phyloP scores from a whole-genome alignment of 2,888 invertebrate species.

The Leucozona laternaria region DNA sequence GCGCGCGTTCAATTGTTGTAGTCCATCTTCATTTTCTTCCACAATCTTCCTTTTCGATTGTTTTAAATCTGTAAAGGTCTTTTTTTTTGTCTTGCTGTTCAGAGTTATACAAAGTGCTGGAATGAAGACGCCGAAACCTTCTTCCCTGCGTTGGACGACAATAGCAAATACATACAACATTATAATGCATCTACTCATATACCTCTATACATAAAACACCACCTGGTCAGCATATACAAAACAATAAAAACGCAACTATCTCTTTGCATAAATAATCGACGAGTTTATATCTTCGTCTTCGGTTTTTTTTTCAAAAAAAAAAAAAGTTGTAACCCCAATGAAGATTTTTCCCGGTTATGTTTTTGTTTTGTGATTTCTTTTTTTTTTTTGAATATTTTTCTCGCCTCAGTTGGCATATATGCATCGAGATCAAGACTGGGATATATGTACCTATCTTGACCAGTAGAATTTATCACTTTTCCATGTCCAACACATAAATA shows the following conservation, averaged over 20 bases:
- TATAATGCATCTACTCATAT: conserved; percentile 42
- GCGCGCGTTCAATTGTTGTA: conserved; percentile 67
- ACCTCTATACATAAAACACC: conserved; percentile 4
- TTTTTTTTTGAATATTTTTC: conserved; percentile 60
- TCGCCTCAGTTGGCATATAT: conserved; percentile 67
- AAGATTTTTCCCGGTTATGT: conserved; percentile 55
- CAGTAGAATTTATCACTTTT: conserved; percentile 74
- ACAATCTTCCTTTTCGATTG: conserved; percentile 58
- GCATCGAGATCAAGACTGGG: conserved; percentile 35
- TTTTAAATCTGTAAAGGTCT: conserved; percentile 60
- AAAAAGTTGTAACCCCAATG: conserved; percentile 30
- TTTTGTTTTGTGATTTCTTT: conserved; percentile 35
- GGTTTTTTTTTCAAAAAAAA: background rate
- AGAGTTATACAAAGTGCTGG: conserved; percentile 13
- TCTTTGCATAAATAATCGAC: conserved; percentile 75
- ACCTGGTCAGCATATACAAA: conserved; percentile 57
- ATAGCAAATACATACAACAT: conserved; percentile 31
- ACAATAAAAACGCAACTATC: conserved; percentile 45
- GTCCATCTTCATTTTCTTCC: conserved; percentile 39
- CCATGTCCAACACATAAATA: conserved; percentile 66
- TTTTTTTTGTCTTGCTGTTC: background rate
- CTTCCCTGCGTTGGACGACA: conserved; percentile 36
- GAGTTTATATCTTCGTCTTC: conserved; percentile 51
- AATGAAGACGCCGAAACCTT: conserved; percentile 62
- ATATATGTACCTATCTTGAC: conserved; percentile 60